Conservation (phyloP, 2,113 vertebrate genomes). For the Sebastes fasciatus region DNA sequence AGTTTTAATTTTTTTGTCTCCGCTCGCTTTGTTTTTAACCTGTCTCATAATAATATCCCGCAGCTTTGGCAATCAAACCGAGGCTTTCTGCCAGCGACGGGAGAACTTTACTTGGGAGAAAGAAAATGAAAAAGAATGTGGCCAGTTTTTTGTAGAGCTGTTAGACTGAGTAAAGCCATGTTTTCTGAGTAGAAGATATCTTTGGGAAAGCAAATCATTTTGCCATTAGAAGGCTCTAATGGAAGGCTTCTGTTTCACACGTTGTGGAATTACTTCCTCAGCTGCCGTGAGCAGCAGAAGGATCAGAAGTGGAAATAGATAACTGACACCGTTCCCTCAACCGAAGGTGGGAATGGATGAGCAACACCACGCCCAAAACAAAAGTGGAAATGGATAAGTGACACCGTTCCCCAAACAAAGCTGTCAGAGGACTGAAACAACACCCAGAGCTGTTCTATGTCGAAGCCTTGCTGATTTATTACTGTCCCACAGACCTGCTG, state of each 20-base stretch:
- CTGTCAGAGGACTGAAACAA: too few relatives aligned
- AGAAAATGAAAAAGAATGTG: background rate
- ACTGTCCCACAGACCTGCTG: too few relatives aligned
- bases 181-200: background rate
- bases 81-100: background rate
- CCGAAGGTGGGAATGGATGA: background rate
- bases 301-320: background rate
- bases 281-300: background rate
- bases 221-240: background rate
- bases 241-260: background rate
- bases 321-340: background rate
- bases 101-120: background rate
- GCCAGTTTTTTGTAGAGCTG: background rate
- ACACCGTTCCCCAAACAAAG: too few relatives aligned
- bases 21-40: background rate
- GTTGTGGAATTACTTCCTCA: background rate
- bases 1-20: background rate
- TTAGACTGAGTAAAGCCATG: background rate
- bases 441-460: too few relatives aligned
- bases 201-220: background rate
- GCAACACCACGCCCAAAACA: background rate
- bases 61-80: background rate
- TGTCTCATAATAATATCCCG: slow-evolving; percentile 34
- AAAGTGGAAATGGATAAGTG: background rate
- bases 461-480: too few relatives aligned